Evolutionary conservation across 2,113 vertebrate species (phyloP).

Genomic region (Myotis davidii): DNA sequence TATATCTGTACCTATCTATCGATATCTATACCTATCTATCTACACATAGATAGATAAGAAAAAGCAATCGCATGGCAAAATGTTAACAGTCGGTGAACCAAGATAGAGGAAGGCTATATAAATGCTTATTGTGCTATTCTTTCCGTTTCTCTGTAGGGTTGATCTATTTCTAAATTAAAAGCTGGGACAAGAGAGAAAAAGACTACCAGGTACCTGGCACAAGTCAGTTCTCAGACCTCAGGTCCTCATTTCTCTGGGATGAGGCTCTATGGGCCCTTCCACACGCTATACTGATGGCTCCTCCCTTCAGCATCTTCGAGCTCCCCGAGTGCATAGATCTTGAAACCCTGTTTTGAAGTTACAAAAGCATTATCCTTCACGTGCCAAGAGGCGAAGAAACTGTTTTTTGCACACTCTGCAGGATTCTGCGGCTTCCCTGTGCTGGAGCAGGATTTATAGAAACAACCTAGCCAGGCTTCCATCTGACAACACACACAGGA

Average conservation of each 20-base stretch:
- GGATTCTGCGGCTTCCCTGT: neutral
- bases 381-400: neutral
- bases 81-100: neutral
- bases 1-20: neutral
- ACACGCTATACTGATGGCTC: neutral
- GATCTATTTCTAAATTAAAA: neutral
- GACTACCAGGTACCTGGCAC: neutral
- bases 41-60: too few species aligned
- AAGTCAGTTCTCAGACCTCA: neutral
- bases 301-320: neutral
- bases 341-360: neutral
- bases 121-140: neutral
- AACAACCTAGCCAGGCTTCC: neutral
- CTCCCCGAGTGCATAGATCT: neutral
- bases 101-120: neutral
- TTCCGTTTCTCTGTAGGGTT: neutral
- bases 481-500: neutral
- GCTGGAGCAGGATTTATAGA: neutral
- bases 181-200: neutral
- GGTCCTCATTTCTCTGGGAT: neutral
- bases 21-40: neutral
- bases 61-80: neutral
- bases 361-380: neutral
- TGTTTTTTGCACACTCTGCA: neutral
- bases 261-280: neutral